phyloP scores from a whole-genome alignment of 2,797 vertebrate species.

The Phyllotis vaccarum region DNA sequence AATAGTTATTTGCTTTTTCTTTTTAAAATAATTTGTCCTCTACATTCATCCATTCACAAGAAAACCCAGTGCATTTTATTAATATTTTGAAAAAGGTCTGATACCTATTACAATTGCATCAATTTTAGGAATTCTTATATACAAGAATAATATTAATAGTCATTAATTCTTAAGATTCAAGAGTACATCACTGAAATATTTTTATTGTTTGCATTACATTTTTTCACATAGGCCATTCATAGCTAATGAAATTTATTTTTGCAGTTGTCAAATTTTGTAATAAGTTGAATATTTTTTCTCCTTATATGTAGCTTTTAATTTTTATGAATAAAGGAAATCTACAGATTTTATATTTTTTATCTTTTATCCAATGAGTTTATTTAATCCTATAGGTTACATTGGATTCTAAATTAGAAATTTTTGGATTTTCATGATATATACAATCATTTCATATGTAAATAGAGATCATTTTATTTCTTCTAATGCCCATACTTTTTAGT shows the following conservation, averaged over 20 bases:
- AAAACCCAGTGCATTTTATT: slow-evolving; percentile 55
- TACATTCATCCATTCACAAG: slow-evolving; percentile 18
- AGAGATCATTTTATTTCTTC: slow-evolving; percentile 67
- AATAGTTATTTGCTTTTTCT: background rate
- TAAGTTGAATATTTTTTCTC: slow-evolving; percentile 8
- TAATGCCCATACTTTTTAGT: slow-evolving; percentile 63
- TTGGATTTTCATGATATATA: slow-evolving; percentile 62
- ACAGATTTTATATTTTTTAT: slow-evolving; percentile 63
- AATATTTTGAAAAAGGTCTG: background rate
- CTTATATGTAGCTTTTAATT: slow-evolving; percentile 57
- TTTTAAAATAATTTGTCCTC: slow-evolving; percentile 34
- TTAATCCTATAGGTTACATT: slow-evolving; percentile 60
- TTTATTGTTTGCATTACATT: slow-evolving; percentile 57
- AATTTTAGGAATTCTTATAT: slow-evolving; percentile 56
- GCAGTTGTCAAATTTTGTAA: slow-evolving; percentile 52
- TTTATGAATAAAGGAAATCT: slow-evolving; percentile 41
- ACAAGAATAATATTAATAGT: slow-evolving; percentile 38
- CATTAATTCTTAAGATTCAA: slow-evolving; percentile 46
- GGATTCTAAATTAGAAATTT: slow-evolving; percentile 45
- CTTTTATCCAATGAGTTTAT: slow-evolving; percentile 31
- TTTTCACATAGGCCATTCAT: slow-evolving; percentile 14
- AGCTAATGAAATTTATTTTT: slow-evolving; percentile 58
- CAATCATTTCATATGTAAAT: slow-evolving; percentile 60
- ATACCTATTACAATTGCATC: slow-evolving; percentile 38
- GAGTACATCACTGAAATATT: slow-evolving; percentile 55